A percentile compares a stretch with the other conserved stretches of the same genome.
phyloP scores from a whole-genome alignment of 2,888 invertebrate genomes.

The Miltochrista miniata region DNA sequence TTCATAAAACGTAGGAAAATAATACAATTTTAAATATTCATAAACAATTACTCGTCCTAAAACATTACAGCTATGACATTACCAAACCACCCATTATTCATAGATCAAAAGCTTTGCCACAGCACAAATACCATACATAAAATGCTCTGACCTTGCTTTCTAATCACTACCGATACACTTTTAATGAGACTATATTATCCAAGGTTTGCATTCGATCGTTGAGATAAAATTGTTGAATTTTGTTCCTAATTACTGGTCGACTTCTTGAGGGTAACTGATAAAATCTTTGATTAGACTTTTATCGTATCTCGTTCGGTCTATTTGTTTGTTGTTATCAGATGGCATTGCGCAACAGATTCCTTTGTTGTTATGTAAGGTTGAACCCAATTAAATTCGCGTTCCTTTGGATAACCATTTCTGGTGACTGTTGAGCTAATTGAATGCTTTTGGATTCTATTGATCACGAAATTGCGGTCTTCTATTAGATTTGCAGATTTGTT shows the following conservation, averaged over 20 bases:
- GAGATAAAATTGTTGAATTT: constrained; percentile 60
- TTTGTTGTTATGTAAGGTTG: constrained; percentile 51
- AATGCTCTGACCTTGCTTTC: constrained; percentile 73
- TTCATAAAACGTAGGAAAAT: too few species aligned
- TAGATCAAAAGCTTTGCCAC: constrained; percentile 63
- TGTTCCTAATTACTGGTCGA: constrained; percentile 54
- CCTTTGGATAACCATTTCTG: constrained; percentile 23
- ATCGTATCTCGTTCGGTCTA: constrained; percentile 63
- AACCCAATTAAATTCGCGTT: constrained; percentile 35
- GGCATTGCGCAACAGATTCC: constrained; percentile 57
- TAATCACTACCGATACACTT: constrained; percentile 67
- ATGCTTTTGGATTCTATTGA: constrained; percentile 7
- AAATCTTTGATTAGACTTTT: constrained; percentile 53
- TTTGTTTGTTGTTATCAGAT: constrained; percentile 68
- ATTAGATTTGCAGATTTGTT: too few species aligned
- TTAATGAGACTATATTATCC: constrained; percentile 75
- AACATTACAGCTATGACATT: constrained; percentile 17
- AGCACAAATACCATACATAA: constrained; percentile 47
- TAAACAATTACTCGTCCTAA: too few species aligned
- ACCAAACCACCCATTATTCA: constrained; percentile 60
- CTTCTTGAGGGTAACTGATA: constrained; percentile 58
- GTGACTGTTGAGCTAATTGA: constrained; percentile 19
- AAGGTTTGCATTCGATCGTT: constrained; percentile 68
- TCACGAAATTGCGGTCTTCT: not conserved
- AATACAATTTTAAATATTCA: too few species aligned